These are phyloP conservation scores for Diprion similis DNA, from an alignment of 1,140 invertebrate species.

Conservation along the genomic window DNA sequence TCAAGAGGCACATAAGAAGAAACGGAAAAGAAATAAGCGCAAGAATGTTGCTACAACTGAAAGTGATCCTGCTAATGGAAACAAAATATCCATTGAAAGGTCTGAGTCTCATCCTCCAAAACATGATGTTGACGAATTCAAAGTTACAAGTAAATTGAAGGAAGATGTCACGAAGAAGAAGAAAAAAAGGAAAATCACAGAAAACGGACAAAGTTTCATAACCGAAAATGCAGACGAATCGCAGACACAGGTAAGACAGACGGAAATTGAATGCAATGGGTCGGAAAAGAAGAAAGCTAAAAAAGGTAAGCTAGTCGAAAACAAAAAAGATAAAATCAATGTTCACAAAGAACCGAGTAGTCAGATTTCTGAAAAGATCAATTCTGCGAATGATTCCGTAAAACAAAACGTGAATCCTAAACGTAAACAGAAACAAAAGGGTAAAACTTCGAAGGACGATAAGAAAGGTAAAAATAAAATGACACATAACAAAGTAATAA, in stretches of 20 bases:
- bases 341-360: constrained; percentile 20
- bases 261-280: background rate
- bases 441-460: constrained; percentile 52
- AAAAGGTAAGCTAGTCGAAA: constrained; percentile 15
- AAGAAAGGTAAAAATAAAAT: constrained; percentile 34
- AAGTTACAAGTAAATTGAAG: constrained; percentile 17
- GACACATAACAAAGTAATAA: constrained; percentile 31
- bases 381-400: constrained; percentile 16
- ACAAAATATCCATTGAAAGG: background rate
- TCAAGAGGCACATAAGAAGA: constrained; percentile 31
- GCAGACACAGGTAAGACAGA: background rate
- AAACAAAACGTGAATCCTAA: constrained; percentile 20
- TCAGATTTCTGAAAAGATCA: background rate
- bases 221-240: background rate
- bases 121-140: constrained; percentile 1
- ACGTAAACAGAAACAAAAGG: constrained; percentile 33
- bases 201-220: constrained; percentile 8
- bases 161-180: background rate
- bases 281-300: constrained; percentile 1
- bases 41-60: background rate
- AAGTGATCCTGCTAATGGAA: background rate
- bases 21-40: constrained; percentile 35
- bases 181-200: constrained; percentile 20
- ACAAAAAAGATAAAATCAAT: constrained; percentile 13
- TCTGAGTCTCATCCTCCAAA: background rate